Conservation (phyloP, 2,113 vertebrate genomes). For the Zosterops borbonicus region DNA sequence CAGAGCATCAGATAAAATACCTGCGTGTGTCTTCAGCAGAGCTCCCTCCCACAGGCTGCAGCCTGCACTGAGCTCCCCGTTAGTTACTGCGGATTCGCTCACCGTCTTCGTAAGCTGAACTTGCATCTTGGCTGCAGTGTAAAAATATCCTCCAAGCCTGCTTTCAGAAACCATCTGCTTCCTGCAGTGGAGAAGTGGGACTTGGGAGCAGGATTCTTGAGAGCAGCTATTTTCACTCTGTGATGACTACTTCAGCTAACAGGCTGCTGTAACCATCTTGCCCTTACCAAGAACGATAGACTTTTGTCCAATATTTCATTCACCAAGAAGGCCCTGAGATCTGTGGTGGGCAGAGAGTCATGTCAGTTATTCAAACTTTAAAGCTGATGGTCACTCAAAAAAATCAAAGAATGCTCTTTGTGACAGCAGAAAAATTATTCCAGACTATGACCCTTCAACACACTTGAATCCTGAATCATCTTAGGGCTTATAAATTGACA, state of each 20-base stretch:
- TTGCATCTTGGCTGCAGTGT: not conserved
- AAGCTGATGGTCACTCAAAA: not conserved
- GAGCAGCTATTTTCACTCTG: not conserved
- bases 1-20: not conserved
- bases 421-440: not conserved
- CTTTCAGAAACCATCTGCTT: conserved; percentile 43
- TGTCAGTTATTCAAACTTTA: not conserved
- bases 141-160: conserved; percentile 1
- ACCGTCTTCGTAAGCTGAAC: not conserved
- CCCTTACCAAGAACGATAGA: not conserved
- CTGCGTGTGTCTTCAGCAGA: fast-evolving
- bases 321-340: not conserved
- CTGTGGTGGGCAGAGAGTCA: not conserved
- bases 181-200: not conserved
- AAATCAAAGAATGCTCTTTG: not conserved
- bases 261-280: not conserved
- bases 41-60: not conserved
- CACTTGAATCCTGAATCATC: not conserved
- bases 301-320: not conserved
- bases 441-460: not conserved
- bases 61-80: not conserved
- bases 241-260: not conserved
- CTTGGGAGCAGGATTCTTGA: conserved; percentile 2
- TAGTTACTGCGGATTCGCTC: fast-evolving
- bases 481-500: not conserved